Percentiles rank a stretch among this genome's conserved stretches.
phyloP scores from a whole-genome alignment of 1,140 invertebrate genomes.

The Drosophila kurseongensis region DNA sequence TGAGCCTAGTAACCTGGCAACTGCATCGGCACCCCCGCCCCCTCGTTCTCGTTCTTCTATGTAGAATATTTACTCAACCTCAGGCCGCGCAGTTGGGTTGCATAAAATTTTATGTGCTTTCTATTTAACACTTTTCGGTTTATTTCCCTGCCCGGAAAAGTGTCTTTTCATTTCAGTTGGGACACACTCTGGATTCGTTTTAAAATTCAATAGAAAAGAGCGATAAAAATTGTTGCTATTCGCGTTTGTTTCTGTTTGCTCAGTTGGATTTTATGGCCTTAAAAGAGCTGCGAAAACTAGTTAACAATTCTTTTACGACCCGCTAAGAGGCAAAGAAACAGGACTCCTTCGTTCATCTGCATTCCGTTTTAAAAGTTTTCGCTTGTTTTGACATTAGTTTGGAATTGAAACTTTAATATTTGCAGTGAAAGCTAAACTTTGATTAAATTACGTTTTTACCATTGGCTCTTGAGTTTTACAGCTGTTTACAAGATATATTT shows the following conservation, averaged over 20 bases:
- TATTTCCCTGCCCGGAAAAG: constrained; percentile 25
- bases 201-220: constrained; percentile 71
- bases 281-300: constrained; percentile 62
- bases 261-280: constrained; percentile 55
- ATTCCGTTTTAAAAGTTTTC: constrained; percentile 21
- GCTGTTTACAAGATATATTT: constrained; percentile 8
- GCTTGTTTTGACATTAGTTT: constrained; percentile 29
- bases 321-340: constrained; percentile 28
- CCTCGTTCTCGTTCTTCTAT: neutral
- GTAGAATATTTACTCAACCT: neutral
- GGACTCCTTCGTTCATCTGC: constrained; percentile 14
- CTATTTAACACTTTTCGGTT: constrained; percentile 71
- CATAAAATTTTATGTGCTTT: constrained; percentile 77
- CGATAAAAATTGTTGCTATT: constrained; percentile 70
- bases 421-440: constrained; percentile 18
- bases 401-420: constrained; percentile 39
- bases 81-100: constrained; percentile 27
- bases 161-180: constrained; percentile 58
- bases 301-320: constrained; percentile 61
- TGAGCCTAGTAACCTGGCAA: constrained; percentile 36
- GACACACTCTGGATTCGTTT: constrained; percentile 50
- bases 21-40: constrained; percentile 3
- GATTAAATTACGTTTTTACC: constrained; percentile 33
- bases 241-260: constrained; percentile 19
- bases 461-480: constrained; percentile 3